phyloP scores from a whole-genome alignment of 2,113 vertebrate species.

The Anolis carolinensis region DNA sequence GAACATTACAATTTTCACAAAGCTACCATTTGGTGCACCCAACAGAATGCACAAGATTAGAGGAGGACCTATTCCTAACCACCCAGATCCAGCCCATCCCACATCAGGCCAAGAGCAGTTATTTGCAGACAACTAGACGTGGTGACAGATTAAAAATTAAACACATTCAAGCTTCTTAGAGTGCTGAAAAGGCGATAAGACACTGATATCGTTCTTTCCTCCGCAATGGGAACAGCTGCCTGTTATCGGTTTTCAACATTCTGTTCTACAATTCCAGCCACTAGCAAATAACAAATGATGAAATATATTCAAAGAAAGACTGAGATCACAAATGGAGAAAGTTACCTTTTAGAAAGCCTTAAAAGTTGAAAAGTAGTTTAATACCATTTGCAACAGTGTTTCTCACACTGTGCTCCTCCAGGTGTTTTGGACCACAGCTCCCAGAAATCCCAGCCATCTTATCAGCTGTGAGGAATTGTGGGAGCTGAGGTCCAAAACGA shows the following conservation, averaged over 20 bases:
- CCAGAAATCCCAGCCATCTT: too few species aligned
- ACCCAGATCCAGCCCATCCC: not conserved
- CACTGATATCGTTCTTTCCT: not conserved
- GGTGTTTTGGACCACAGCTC: too few species aligned
- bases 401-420: too few species aligned
- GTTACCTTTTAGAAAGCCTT: not conserved
- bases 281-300: not conserved
- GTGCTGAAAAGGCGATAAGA: conserved; percentile 4
- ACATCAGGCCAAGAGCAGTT: not conserved
- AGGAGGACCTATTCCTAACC: not conserved
- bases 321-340: not conserved
- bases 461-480: too few species aligned
- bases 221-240: conserved; percentile 6
- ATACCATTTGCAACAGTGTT: not conserved
- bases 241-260: not conserved
- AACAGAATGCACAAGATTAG: not conserved
- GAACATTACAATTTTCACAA: not conserved
- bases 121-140: not conserved
- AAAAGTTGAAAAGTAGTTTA: not conserved
- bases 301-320: not conserved
- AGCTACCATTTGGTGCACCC: not conserved
- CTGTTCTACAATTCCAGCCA: not conserved
- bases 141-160: not conserved
- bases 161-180: not conserved
- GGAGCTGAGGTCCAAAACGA: too few species aligned